Conservation (phyloP, 2,888 invertebrate genomes). For the Anarsia innoxiella region DNA sequence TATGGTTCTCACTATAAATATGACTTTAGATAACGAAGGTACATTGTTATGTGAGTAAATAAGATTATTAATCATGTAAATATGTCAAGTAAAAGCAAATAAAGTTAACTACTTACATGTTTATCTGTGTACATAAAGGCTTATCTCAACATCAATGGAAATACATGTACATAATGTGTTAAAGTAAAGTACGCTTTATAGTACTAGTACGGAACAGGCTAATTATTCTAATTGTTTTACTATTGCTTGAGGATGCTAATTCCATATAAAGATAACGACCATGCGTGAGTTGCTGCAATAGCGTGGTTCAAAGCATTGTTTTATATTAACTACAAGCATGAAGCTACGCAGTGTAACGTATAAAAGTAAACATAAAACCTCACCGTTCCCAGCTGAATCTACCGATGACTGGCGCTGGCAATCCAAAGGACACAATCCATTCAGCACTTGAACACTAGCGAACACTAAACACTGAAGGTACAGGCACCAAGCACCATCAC, state of each 20-base stretch:
- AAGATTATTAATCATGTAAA: conserved; percentile 18
- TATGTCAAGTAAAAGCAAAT: conserved; percentile 18
- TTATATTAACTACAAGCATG: too few species aligned
- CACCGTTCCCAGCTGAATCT: conserved; percentile 69
- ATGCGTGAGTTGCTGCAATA: too few species aligned
- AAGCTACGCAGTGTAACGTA: too few species aligned
- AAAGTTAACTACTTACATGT: conserved; percentile 14
- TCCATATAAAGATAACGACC: too few species aligned
- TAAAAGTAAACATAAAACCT: too few species aligned
- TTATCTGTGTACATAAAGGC: conserved; percentile 14
- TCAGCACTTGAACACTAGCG: conserved; percentile 66
- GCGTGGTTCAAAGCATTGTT: too few species aligned
- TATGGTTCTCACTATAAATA: conserved; percentile 1
- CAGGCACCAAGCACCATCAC: conserved; percentile 67
- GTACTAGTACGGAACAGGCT: too few species aligned
- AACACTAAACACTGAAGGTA: conserved; percentile 63
- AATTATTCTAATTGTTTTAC: too few species aligned
- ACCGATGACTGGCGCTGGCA: conserved; percentile 66
- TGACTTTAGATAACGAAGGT: conserved; percentile 3
- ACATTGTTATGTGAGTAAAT: conserved; percentile 8
- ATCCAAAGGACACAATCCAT: conserved; percentile 71
- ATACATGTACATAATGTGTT: too few species aligned
- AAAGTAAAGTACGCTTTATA: too few species aligned
- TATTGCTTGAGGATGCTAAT: too few species aligned
- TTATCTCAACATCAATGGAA: conserved; percentile 7